Base-by-base conservation (phyloP, 1,140 invertebrate genomes). In the Bemisia tabaci region DNA sequence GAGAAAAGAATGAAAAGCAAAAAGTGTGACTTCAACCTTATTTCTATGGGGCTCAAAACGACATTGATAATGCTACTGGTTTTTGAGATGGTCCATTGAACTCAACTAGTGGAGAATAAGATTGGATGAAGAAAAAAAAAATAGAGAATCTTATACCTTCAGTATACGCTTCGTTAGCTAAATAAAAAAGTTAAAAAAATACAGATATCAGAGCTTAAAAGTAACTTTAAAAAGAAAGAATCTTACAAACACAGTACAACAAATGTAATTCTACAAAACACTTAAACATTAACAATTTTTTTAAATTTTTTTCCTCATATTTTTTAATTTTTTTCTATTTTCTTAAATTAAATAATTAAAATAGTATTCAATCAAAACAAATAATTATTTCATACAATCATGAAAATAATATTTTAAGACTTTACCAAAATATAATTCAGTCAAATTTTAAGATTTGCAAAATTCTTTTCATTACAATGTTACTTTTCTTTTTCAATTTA, bases 151-250 rank as follows among this genome's bases (percentile, higher is more conserved):
- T 48, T 48, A 48, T 48, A 48, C 33, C 5, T 48, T 48, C 33
- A 48, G 33, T 48, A 48, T 48, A 48, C 33, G 17, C 17, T 48
- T 48, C 33, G 33, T 48, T 48, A 48, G 17, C 5, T 48, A 48
- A 48, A 48, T 48, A 48, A 48, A 48, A 48, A 48, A 48, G 33
- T 48, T 48, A 48, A 48, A 48, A 48, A 48, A 48, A 48, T 48
- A 48, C 33, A 48, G 33, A 48, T 48, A 48, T 48, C 33, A 48
- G 33, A 48, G 33, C 33, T 48, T 48, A 48, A 48, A 48, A 48
- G 33, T 48, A 48, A 48, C 33, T 48, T 48, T 48, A 48, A 48
- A 48, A 48, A 48, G 33, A 48, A 48, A 48, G 33, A 17, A 48
- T 48, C 33, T 48, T 48, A 48, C 33, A 48, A 48, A 48, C 33